Evolutionary conservation across 2,888 invertebrate species (phyloP).

Genomic region (Macrophya alboannulata): DNA sequence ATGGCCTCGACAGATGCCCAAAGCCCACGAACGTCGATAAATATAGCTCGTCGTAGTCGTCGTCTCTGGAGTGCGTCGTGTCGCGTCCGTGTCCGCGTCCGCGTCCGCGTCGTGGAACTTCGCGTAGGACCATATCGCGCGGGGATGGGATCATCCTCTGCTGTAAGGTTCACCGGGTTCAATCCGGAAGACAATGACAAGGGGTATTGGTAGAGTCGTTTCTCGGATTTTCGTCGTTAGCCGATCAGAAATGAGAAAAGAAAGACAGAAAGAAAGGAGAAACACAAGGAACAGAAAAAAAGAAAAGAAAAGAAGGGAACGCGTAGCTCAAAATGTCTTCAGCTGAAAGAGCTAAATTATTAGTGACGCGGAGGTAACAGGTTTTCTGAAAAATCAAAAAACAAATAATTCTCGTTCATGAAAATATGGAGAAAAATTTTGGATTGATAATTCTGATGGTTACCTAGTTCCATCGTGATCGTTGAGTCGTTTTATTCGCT

Average conservation of each 20-base stretch:
- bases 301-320: not conserved
- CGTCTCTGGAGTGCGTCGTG: not conserved
- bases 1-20: constrained; percentile 55
- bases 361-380: not conserved
- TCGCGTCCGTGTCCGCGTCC: not conserved
- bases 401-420: not conserved
- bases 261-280: not conserved
- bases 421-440: not conserved
- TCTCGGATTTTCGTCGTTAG: not conserved
- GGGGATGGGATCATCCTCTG: constrained; percentile 46
- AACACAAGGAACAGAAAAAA: not conserved
- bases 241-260: not conserved
- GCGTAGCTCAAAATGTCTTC: not conserved
- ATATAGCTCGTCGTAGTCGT: too few relatives aligned
- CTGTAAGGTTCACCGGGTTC: constrained; percentile 7
- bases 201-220: not conserved
- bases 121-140: constrained; percentile 12
- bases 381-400: not conserved
- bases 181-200: constrained; percentile 38
- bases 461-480: too few relatives aligned
- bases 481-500: not conserved
- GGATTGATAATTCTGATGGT: too few relatives aligned
- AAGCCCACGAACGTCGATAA: constrained; percentile 52
- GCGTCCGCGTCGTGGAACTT: not conserved
- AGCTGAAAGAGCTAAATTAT: not conserved